These are phyloP conservation scores for Chelmon rostratus DNA, from an alignment of 2,797 vertebrate species.

Conservation along the genomic window DNA sequence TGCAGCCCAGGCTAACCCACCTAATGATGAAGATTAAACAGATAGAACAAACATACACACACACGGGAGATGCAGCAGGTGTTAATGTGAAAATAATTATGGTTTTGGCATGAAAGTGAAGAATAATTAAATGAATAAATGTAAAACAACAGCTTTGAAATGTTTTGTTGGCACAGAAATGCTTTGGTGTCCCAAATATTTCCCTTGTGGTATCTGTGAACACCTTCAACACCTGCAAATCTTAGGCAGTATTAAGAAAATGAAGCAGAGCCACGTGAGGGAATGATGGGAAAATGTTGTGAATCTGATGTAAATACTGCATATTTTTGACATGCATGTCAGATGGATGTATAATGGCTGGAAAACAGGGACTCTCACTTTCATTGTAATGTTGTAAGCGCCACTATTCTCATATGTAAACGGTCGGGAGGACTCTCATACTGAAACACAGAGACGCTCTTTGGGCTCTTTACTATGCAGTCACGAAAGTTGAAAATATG, in stretches of 20 bases:
- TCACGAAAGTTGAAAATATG: not conserved
- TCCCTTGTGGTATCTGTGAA: constrained; percentile 73
- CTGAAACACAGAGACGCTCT: not conserved
- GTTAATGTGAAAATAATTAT: constrained; percentile 86
- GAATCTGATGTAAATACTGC: constrained; percentile 37
- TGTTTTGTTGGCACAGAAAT: constrained; percentile 79
- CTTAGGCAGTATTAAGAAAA: constrained; percentile 69
- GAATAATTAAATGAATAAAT: constrained; percentile 90
- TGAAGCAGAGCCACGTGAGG: constrained; percentile 46
- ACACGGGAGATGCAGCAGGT: constrained; percentile 82
- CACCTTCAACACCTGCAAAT: constrained; percentile 76
- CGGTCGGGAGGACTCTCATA: not conserved
- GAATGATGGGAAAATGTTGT: constrained; percentile 30
- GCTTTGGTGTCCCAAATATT: constrained; percentile 68
- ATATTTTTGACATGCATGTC: constrained; percentile 29
- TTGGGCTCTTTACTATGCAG: not conserved
- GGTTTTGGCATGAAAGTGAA: constrained; percentile 84
- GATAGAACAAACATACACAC: constrained; percentile 64
- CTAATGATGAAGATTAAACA: constrained; percentile 76
- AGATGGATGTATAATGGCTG: constrained; percentile 34
- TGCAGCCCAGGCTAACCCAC: constrained; percentile 48
- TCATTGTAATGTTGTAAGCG: not conserved
- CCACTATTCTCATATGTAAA: not conserved
- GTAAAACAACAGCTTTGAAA: constrained; percentile 86
- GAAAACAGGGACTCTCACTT: constrained; percentile 10